phyloP scores from a whole-genome alignment of 92 coral and sea anemone species.

The Isaurus tuberculatus region DNA sequence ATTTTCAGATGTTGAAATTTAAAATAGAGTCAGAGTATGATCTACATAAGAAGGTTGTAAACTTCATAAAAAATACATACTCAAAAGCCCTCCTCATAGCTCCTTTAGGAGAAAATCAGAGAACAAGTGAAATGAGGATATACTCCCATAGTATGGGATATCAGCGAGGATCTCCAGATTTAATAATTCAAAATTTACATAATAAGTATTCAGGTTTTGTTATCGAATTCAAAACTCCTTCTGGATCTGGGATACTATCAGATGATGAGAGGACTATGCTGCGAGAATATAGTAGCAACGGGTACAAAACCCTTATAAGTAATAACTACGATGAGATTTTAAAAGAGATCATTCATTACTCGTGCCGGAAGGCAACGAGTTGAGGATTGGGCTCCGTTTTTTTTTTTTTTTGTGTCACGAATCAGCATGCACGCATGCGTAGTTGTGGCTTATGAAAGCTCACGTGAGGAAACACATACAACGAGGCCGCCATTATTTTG shows the following conservation, averaged over 20 bases:
- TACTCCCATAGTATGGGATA: constrained; percentile 13
- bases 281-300: background rate
- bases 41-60: background rate
- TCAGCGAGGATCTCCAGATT: constrained; percentile 39
- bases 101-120: constrained; percentile 14
- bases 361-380: no score
- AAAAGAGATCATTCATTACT: no score
- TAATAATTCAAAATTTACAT: constrained; percentile 25
- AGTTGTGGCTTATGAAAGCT: no score
- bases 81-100: background rate
- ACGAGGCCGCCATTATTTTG: no score
- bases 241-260: constrained; percentile 10
- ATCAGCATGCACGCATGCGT: no score
- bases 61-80: background rate
- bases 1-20: background rate
- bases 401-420: no score
- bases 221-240: constrained; percentile 42
- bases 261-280: constrained; percentile 17
- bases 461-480: no score
- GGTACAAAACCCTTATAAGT: background rate
- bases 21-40: constrained; percentile 1
- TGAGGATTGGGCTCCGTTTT: no score
- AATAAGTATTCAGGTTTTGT: constrained; percentile 24
- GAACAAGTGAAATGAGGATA: background rate
- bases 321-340: constrained; percentile 42